A percentile compares a stretch with the other conserved stretches of the same genome.
Conservation (phyloP, 2,113 vertebrate species). For the Argyrosomus japonicus region DNA sequence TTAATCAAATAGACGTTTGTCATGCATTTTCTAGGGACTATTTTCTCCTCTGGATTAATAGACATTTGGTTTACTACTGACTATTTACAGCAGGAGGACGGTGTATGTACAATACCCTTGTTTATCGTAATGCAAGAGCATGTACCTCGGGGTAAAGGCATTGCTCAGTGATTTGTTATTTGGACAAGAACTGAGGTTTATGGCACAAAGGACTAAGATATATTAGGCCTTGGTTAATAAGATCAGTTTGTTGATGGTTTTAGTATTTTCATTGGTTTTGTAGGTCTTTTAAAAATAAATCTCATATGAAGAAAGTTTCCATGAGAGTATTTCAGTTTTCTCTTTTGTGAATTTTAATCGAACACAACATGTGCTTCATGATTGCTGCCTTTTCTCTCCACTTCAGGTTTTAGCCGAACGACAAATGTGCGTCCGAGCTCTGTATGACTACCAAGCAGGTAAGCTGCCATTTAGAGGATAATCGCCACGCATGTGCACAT, state of each 20-base stretch:
- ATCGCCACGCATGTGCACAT: conserved; percentile 53
- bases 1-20: neutral
- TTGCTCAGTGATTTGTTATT: neutral
- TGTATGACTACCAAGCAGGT: conserved; percentile 88
- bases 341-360: neutral
- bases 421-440: conserved; percentile 83
- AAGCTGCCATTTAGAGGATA: conserved; percentile 67
- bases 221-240: neutral
- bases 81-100: neutral
- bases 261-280: no score
- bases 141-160: neutral
- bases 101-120: neutral
- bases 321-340: neutral
- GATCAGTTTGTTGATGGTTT: no score
- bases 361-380: conserved; percentile 12
- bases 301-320: conserved; percentile 9
- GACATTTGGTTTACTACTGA: neutral
- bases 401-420: conserved; percentile 72
- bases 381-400: conserved; percentile 49
- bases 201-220: neutral
- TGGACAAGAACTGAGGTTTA: neutral
- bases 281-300: neutral
- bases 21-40: neutral
- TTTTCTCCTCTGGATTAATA: conserved; percentile 4
- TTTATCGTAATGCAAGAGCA: neutral